These are phyloP conservation scores for Varanus komodoensis DNA, from an alignment of 2,113 vertebrate species.

Conservation along the genomic window DNA sequence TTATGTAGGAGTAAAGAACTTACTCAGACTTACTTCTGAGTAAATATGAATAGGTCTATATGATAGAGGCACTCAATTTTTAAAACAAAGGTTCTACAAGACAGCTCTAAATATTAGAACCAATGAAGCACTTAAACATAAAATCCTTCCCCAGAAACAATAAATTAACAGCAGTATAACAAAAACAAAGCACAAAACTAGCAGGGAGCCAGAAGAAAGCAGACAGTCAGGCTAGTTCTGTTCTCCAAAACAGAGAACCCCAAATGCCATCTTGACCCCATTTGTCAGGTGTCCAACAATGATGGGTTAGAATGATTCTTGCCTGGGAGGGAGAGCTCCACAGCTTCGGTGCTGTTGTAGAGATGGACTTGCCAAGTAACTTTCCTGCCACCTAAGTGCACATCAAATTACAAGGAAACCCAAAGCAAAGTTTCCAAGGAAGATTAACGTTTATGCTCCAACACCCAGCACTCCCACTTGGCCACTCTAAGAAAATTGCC, in stretches of 20 bases:
- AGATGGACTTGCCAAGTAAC: neutral
- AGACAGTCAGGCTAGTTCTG: neutral
- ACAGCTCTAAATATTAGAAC: neutral
- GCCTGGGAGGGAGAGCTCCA: neutral
- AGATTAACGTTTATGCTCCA: neutral
- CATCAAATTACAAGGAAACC: neutral
- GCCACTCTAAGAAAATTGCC: slow-evolving; percentile 12
- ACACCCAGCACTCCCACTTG: neutral
- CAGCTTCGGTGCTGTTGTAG: neutral
- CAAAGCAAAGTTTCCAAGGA: neutral
- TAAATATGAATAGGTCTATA: too few relatives aligned
- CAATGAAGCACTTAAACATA: neutral
- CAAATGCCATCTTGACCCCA: neutral
- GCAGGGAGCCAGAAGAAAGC: too few relatives aligned
- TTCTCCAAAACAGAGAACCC: neutral
- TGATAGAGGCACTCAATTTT: too few relatives aligned
- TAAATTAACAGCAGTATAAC: neutral
- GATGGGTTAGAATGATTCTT: neutral
- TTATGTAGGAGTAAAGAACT: too few relatives aligned
- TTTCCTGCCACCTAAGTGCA: neutral
- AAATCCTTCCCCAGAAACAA: neutral
- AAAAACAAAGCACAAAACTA: neutral
- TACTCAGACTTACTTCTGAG: too few relatives aligned
- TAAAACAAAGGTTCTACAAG: neutral
- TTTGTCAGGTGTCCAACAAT: neutral